Conservation (phyloP, 2,797 vertebrate species). For the Bradypus variegatus region DNA sequence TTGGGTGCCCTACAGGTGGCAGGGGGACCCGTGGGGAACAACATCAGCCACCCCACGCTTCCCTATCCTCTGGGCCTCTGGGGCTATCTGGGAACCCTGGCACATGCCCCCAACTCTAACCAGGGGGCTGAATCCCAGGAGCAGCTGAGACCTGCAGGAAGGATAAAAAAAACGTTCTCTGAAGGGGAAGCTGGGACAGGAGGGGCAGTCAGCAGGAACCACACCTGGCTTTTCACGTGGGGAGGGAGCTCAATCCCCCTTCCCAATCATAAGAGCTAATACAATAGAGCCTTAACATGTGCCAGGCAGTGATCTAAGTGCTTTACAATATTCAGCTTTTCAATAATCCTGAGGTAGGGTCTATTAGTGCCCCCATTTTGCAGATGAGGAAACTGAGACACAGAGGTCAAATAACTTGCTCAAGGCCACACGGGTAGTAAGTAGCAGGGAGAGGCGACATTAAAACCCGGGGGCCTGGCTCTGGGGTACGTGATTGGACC, state of each 20-base stretch:
- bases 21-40: not conserved
- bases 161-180: not conserved
- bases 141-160: not conserved
- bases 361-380: not conserved
- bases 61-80: not conserved
- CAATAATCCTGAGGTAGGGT: not conserved
- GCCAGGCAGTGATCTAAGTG: not conserved
- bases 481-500: not conserved
- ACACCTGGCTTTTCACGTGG: not conserved
- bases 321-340: not conserved
- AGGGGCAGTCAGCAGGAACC: too few species aligned
- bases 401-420: not conserved
- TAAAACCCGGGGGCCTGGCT: not conserved
- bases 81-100: not conserved
- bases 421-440: not conserved
- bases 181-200: not conserved
- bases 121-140: not conserved
- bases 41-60: not conserved
- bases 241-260: not conserved
- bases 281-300: rapidly evolving
- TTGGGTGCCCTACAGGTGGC: slow-evolving; percentile 18
- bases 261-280: not conserved
- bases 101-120: not conserved
- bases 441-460: not conserved
- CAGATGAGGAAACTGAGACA: not conserved